Evolutionary conservation across 1,140 invertebrate genomes (phyloP), one percentile per base, ranked within the genome.

Genomic region (Diploscapter pachys): DNA sequence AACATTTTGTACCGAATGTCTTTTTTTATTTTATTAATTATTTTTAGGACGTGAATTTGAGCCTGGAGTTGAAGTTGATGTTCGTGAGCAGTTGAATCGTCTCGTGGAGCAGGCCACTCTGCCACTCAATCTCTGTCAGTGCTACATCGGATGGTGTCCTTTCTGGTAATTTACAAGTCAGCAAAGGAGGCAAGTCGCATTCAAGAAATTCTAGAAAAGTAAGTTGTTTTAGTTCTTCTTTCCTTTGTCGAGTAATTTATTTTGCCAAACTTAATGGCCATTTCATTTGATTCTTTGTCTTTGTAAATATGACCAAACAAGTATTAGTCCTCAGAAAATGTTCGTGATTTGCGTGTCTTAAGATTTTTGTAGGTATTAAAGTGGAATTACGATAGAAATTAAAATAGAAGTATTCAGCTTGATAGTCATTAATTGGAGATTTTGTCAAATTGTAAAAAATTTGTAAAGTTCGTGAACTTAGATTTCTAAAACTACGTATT

Each of bases 91-190:
- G 89, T 95, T 99, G 0, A 92, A 97, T 81, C 87, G 96, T 73
- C 89, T 99, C 5, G 97, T 99, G 81, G 91, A 92, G 80, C 94
- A 98, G 83, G 96, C 96, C n/a, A 98, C 94, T 1, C 94, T 92
- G 77, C 95, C 98, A 87, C 95, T 98, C 87, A 99, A 99, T 88
- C 89, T 99, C 64, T 99, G 96, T 85, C 96, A 99, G 88, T 98
- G 95, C 86, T 99, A 99, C 83, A 98, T 99, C 83, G 96, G 96
- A 81, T 97, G 95, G 95, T 91, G 86, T 75, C 85, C 86, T 54
- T 86, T 86, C 65, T 86, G 83, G 85, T 86, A 79, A 53, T 31
- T 31, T 59, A 31, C 31, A 31, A 31, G 31, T 52, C n/a, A 31
- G 50, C 13, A 66, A 66, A 66, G 2, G 11, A 65, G 11, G 13